A percentile compares a stretch with the other conserved stretches of the same genome.
Conservation (phyloP, 2,113 vertebrate genomes). For the Probosciger aterrimus region DNA sequence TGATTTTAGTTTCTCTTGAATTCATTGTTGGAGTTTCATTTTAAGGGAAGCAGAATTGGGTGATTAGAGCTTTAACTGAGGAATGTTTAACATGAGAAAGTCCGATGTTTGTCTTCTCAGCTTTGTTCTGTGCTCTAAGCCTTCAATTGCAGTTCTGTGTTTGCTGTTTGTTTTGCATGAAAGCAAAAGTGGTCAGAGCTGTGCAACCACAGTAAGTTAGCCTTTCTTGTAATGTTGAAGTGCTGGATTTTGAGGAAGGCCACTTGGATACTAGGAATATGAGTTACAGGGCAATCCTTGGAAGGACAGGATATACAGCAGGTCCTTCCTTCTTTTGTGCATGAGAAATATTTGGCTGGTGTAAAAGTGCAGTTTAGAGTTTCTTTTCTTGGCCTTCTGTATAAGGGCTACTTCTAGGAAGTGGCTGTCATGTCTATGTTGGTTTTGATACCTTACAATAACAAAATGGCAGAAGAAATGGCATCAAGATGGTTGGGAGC, state of each 20-base stretch:
- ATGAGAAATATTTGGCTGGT: background rate
- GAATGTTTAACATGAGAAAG: background rate
- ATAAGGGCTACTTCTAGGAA: background rate
- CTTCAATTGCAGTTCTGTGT: background rate
- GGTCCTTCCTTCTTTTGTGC: background rate
- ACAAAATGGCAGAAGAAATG: background rate
- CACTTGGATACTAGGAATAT: background rate
- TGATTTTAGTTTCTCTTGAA: background rate
- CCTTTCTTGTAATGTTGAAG: background rate
- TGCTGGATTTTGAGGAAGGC: background rate
- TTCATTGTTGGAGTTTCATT: background rate
- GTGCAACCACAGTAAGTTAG: background rate
- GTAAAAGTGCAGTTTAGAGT: background rate
- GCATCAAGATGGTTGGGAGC: background rate
- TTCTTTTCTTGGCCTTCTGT: background rate
- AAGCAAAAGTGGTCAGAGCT: background rate
- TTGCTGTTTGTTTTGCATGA: background rate
- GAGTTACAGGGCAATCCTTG: background rate
- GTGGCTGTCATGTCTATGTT: fast-evolving
- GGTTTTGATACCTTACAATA: background rate
- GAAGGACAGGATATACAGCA: background rate
- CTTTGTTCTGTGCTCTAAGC: background rate
- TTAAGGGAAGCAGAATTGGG: background rate
- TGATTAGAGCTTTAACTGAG: background rate
- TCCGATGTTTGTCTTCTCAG: background rate